Percentiles rank a stretch among this genome's conserved stretches.
phyloP scores from a whole-genome alignment of 2,888 invertebrate species.

The Leucoptera coffeella region DNA sequence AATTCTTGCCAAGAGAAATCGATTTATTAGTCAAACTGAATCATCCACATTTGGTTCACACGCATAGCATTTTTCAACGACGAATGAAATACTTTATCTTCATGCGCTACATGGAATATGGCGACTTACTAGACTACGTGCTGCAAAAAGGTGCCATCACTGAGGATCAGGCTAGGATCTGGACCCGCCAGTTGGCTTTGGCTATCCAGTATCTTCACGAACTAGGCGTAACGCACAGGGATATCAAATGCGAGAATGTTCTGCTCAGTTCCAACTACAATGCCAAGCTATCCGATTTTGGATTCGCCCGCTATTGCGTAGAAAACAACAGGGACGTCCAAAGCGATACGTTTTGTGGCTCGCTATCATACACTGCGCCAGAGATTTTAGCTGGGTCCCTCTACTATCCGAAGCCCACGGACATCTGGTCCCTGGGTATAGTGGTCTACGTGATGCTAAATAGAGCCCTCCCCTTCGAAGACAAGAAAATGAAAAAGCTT shows the following conservation, averaged over 20 bases:
- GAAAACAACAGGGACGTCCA: slow-evolving; percentile 41
- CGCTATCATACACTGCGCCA: slow-evolving; percentile 80
- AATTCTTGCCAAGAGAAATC: slow-evolving; percentile 78
- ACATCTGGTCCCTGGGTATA: slow-evolving; percentile 76
- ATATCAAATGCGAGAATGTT: slow-evolving; percentile 82
- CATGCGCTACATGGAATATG: slow-evolving; percentile 68
- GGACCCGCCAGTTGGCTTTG: slow-evolving; percentile 63
- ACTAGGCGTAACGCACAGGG: slow-evolving; percentile 70
- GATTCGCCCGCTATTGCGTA: slow-evolving; percentile 58
- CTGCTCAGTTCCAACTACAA: slow-evolving; percentile 66
- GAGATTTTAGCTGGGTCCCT: slow-evolving; percentile 75
- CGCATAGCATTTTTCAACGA: slow-evolving; percentile 70
- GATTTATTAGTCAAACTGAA: slow-evolving; percentile 69
- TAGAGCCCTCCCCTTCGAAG: slow-evolving; percentile 79
- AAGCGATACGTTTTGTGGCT: slow-evolving; percentile 81
- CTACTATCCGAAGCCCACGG: slow-evolving; percentile 66
- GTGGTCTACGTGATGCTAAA: slow-evolving; percentile 79
- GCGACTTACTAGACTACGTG: slow-evolving; percentile 69
- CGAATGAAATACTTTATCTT: slow-evolving; percentile 69
- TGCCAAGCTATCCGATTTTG: slow-evolving; percentile 77
- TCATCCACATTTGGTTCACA: slow-evolving; percentile 74
- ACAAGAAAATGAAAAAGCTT: slow-evolving; percentile 64
- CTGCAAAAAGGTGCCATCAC: slow-evolving; percentile 58
- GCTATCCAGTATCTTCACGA: slow-evolving; percentile 70
- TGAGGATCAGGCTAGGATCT: slow-evolving; percentile 64